Evolutionary conservation across 2,888 invertebrate species (phyloP), one percentile per base, ranked within the genome.

Genomic region (Cantharis flavilabris): DNA sequence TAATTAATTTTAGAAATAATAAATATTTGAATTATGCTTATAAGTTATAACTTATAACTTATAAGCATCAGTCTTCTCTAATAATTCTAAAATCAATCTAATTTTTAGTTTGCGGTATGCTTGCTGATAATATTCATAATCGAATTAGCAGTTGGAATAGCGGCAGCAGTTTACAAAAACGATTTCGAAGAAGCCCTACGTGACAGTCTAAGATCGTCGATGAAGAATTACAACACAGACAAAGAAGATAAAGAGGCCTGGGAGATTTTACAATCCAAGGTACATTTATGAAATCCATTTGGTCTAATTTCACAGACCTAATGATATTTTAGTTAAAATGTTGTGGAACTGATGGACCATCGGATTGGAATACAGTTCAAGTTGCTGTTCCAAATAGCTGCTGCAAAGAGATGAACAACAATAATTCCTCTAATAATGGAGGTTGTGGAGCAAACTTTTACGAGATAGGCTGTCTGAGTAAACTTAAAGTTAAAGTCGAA

Each of bases 121-220:
- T 89, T 97, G 81, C 90, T 93, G 82, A 87, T 96, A 76, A 94
- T 97, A 82, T 95, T 97, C 85, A 92, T 97, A 49, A 88, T 96
- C 81, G 96, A 97, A 88, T 88, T 97, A 78, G 95, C 96, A 0
- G 95, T 95, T 72, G 97, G 96, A 62, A 96, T 97, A 84, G 94
- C 96, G 0, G 96, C 96, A 0, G 94, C 95, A 33, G 93, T 95
- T 0, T 92, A 95, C 79, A 93, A 94, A 83, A 92, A 92, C 65
- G 93, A 96, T 83, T 92, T 96, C 81, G 92, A 94, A 82, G 89
- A 89, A 77, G 90, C 91, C 76, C 88, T 96, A 84, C 93, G 93
- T 86, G 91, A 91, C 13, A 92, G 94, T 20, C 90, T 97, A 82
- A 91, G 92, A 79, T 90, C 91, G 4, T 91, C 92, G 0, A 88